These are phyloP conservation scores for Cliona cf. orientalis DNA, from an alignment of 37 sponge, comb jelly and placozoan genomes.

Conservation along the genomic window DNA sequence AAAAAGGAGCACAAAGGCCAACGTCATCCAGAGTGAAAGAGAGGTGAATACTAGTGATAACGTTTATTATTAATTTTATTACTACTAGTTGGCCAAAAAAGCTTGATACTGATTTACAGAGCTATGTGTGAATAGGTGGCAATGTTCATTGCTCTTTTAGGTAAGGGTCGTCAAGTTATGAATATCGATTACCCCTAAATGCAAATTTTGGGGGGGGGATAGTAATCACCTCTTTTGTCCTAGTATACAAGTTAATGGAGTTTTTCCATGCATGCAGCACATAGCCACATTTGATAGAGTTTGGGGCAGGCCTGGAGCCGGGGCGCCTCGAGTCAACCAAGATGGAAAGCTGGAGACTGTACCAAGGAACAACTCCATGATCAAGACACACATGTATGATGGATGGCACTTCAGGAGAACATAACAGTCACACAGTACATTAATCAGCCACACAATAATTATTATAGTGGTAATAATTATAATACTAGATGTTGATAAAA, in stretches of 20 bases:
- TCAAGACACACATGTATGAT: background rate
- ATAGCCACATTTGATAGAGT: conserved; percentile 9
- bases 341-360: conserved; percentile 26
- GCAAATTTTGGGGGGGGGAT: background rate
- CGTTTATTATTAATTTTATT: background rate
- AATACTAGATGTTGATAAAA: too few species aligned
- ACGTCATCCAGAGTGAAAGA: background rate
- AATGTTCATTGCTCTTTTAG: too few species aligned
- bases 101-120: too few species aligned
- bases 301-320: conserved; percentile 61
- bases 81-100: too few species aligned
- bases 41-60: background rate
- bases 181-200: too few species aligned
- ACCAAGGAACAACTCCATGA: background rate
- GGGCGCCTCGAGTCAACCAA: conserved; percentile 53
- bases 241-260: background rate
- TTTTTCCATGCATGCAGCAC: conserved; percentile 25
- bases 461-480: background rate
- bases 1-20: background rate
- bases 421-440: background rate
- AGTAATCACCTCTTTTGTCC: background rate
- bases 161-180: too few species aligned
- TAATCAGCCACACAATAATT: background rate
- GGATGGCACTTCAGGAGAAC: conserved; percentile 15
- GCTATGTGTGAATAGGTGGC: too few species aligned